Base-by-base conservation (phyloP, 2,797 vertebrate genomes). In the Eptatretus atami region DNA sequence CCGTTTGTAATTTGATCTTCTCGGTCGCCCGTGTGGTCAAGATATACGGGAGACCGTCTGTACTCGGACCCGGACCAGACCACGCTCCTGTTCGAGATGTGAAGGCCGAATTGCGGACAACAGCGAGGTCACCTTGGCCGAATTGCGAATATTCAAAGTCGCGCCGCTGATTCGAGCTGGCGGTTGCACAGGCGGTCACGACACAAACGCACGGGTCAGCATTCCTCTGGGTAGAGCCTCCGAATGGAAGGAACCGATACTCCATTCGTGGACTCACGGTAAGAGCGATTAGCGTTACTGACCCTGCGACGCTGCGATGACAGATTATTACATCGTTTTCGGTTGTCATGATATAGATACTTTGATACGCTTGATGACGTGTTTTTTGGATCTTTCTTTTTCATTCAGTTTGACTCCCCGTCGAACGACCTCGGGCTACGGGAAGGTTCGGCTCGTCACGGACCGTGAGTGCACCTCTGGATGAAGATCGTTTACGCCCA, bases 381-480 rank as follows among this genome's bases (percentile, higher is more conserved):
- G n/a, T n/a, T n/a, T n/a, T n/a, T n/a, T n/a, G n/a, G n/a, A n/a
- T n/a, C n/a, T n/a, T n/a, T n/a, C n/a, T 19, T 19, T 67, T 70
- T 64, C 71, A 10, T 0, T 2, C 8, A 69, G 88, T 84, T 74
- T 74, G 86, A 75, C 78, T 95, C 72, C 78, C 82, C 44, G 77
- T 88, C 66, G 75, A 76, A 14, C n/a, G n/a, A 82, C 83, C 66
- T 79, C 78, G 0, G 84, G 86, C 68, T 96, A n/a, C n/a, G n/a
- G 90, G 90, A 83, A 75, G 72, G 82, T 81, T 76, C 87, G 94
- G 67, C 87, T 94, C 65, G 88, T 96, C 73, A 93, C 86, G 0
- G 83, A 92, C 70, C 88, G 86, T 0, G n/a, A n/a, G 82, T 98
- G 69, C 82, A 81, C 64, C 82, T 82, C 74, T 98, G 90, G 88